Evolutionary conservation across 2,888 invertebrate genomes (phyloP), one percentile per base, ranked within the genome.

Genomic region (Byasa hedistus): DNA sequence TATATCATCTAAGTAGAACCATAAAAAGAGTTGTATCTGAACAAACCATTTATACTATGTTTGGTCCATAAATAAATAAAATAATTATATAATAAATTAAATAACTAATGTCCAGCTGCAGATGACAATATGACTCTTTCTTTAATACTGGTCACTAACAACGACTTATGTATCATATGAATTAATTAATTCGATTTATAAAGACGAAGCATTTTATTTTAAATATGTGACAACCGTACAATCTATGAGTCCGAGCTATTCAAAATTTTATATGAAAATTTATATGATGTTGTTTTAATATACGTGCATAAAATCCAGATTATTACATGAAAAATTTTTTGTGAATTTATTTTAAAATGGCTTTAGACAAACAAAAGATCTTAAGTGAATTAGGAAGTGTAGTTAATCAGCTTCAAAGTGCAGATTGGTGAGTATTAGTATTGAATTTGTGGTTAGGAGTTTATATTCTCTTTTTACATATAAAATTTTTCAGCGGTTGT

Each of bases 381-480:
- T 78, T 91, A 63, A 85, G 74, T 72, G 91, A 91, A 77, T 79
- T 91, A 65, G 89, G 89, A n/a, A 90, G 81, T 76, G 89, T 91
- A 51, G 81, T 91, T 73, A 89, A 85, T 76, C 89, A 91, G 75
- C 77, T 91, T 36, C 83, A 91, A 66, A 89, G 84, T 73, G 89
- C 88, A 51, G 89, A 91, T 72, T 91, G 91, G 91, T 91, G 75
- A 81, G 82, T 72, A 55, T 36, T 44, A 44, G 15, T 44, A 15
- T 15, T 12, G 44, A 2, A 19, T 44, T 15, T 19, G 44, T 17
- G 4, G 44, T 44, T 32, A 32, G 32, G 1, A 32, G 19, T 44
- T 44, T 17, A 44, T 44, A 19, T 19, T 17, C 15, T 44, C 44
- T 17, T 17, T 44, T 44, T 15, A 44, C 15, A 44, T 17, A 44